Evolutionary conservation across 2,797 vertebrate species (phyloP).

Genomic region (Neosalanx taihuensis): DNA sequence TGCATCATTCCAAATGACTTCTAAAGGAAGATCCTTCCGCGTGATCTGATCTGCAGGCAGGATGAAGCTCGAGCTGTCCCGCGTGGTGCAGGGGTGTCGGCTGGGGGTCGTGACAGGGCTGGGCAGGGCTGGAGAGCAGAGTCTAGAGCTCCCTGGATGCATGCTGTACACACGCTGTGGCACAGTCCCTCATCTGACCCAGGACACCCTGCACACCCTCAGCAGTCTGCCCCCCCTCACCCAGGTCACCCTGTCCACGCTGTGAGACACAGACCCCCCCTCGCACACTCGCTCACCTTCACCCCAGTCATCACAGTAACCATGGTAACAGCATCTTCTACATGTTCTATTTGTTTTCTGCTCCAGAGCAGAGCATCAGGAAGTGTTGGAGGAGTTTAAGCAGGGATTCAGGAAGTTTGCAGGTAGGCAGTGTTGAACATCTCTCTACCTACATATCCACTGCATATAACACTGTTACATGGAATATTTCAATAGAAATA

Average conservation of each 20-base stretch:
- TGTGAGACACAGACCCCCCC: conserved; percentile 75
- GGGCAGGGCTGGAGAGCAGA: conserved; percentile 67
- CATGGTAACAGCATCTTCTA: neutral
- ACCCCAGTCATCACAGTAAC: neutral
- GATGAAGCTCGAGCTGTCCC: conserved; percentile 81
- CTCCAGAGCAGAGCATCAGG: conserved; percentile 86
- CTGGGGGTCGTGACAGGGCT: conserved; percentile 79
- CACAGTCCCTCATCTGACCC: conserved; percentile 87
- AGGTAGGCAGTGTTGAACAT: conserved; percentile 73
- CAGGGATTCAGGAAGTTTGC: conserved; percentile 88
- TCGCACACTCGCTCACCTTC: neutral
- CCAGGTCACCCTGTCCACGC: conserved; percentile 79
- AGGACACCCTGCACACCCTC: conserved; percentile 79
- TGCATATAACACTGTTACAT: neutral
- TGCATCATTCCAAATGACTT: neutral
- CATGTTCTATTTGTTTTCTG: conserved; percentile 8
- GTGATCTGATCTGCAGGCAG: conserved; percentile 8
- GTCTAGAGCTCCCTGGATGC: conserved; percentile 84
- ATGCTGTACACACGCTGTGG: conserved; percentile 87
- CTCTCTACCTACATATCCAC: conserved; percentile 10
- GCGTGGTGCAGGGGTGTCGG: conserved; percentile 74
- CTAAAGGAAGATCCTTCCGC: neutral
- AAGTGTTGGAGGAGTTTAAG: conserved; percentile 89
- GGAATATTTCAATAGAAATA: neutral
- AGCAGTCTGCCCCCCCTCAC: conserved; percentile 77